A percentile compares a stretch with the other conserved stretches of the same genome.
These are phyloP conservation scores for Vannuccia rotundouncinata DNA, from an alignment of 2,888 invertebrate genomes.

Conservation along the genomic window DNA sequence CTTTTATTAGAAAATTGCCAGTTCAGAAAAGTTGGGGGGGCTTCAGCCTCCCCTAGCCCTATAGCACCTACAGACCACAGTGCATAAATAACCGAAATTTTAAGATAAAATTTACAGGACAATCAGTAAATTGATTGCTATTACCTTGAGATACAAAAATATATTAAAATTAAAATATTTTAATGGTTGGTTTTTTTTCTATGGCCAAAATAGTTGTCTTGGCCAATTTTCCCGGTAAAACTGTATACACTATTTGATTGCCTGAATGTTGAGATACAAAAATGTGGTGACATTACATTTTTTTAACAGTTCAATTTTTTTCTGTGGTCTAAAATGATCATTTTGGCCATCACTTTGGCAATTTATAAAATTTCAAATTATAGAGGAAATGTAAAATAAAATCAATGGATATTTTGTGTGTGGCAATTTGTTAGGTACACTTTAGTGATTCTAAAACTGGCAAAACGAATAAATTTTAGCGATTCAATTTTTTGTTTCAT, in stretches of 20 bases:
- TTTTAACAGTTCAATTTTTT: constrained; percentile 18
- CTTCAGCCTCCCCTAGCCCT: no score
- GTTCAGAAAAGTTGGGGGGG: no score
- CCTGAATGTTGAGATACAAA: constrained; percentile 10
- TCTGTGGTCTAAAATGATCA: constrained; percentile 26
- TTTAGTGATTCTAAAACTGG: constrained; percentile 20
- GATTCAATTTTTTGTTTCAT: constrained; percentile 13
- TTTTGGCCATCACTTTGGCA: constrained; percentile 5
- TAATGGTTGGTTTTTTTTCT: constrained; percentile 6
- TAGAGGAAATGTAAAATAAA: constrained; percentile 16
- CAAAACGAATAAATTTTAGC: constrained; percentile 23
- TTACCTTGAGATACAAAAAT: constrained; percentile 19
- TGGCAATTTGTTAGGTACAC: constrained; percentile 26
- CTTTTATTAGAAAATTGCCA: no score
- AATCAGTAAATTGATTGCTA: constrained; percentile 20
- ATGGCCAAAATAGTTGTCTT: constrained; percentile 20
- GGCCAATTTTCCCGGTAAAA: constrained; percentile 23
- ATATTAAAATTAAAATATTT: constrained; percentile 19
- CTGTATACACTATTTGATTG: constrained; percentile 24
- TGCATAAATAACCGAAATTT: constrained; percentile 16
- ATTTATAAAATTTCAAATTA: background rate
- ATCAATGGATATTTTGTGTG: constrained; percentile 10
- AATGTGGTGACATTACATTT: constrained; percentile 18
- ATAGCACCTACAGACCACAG: no score
- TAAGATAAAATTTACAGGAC: constrained; percentile 1